Evolutionary conservation across 2,113 vertebrate species (phyloP).

Genomic region (Melanerpes aurifrons): DNA sequence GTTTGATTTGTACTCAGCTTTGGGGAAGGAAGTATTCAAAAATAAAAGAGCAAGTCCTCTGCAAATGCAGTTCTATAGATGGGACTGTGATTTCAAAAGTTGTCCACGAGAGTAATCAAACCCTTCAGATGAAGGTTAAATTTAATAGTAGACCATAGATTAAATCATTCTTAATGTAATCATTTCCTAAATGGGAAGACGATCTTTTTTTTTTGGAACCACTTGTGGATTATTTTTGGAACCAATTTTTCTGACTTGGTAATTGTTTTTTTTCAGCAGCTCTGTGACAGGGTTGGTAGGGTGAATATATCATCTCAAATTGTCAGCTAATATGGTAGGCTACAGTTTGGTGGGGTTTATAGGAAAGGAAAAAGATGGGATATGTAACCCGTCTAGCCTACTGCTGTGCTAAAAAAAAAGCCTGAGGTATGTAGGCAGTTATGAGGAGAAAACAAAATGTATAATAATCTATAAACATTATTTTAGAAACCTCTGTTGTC

Average conservation of each 20-base stretch:
- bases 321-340: not conserved
- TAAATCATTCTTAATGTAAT: constrained; percentile 25
- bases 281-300: not conserved
- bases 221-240: constrained; percentile 62
- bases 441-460: not conserved
- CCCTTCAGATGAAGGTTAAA: constrained; percentile 23
- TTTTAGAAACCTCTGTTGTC: not conserved
- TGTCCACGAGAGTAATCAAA: constrained; percentile 21
- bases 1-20: not conserved
- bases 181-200: constrained; percentile 55
- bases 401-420: not conserved
- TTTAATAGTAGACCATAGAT: constrained; percentile 50
- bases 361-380: not conserved
- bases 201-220: constrained; percentile 55
- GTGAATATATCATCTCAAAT: not conserved
- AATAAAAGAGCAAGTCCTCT: not conserved
- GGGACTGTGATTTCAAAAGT: constrained; percentile 6
- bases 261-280: not conserved
- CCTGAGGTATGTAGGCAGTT: not conserved
- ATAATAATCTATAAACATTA: not conserved
- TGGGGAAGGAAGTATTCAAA: constrained; percentile 20
- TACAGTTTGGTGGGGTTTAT: not conserved
- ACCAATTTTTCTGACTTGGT: not conserved
- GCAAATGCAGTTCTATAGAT: not conserved
- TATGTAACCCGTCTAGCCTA: not conserved